Percentiles rank a stretch among this genome's conserved stretches.
Evolutionary conservation across 2,797 vertebrate genomes (phyloP).

Genomic region (Manis crassicaudata): DNA sequence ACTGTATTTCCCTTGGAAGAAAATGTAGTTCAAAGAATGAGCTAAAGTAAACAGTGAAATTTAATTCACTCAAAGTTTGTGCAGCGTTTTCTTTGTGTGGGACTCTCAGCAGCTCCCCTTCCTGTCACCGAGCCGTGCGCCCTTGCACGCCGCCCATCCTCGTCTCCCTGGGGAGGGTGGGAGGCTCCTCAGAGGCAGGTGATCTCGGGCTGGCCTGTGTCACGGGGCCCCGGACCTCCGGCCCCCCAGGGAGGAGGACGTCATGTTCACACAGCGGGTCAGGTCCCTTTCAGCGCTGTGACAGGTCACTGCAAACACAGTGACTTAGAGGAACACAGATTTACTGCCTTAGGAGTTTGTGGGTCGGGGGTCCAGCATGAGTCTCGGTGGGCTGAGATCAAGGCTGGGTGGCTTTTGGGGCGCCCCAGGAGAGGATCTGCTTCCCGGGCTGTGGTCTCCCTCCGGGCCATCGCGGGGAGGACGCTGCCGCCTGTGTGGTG

Average conservation of each 20-base stretch:
- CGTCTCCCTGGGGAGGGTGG: not conserved
- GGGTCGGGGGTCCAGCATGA: not conserved
- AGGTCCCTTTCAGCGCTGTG: slow-evolving; percentile 32
- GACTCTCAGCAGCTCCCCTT: not conserved
- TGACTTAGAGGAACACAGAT: not conserved
- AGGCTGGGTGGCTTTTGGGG: not conserved
- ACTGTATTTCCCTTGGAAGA: slow-evolving; percentile 74
- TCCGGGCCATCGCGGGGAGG: no score
- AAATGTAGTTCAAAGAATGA: slow-evolving; percentile 74
- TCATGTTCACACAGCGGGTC: not conserved
- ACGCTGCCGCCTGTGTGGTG: no score
- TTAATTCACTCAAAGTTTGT: slow-evolving; percentile 23
- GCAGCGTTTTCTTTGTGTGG: not conserved
- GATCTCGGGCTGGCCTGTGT: not conserved
- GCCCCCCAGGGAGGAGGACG: not conserved
- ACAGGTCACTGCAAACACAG: not conserved
- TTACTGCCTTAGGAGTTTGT: not conserved
- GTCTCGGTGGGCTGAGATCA: not conserved
- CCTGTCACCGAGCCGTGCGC: not conserved
- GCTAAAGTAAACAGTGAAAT: slow-evolving; percentile 72
- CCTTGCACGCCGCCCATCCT: not conserved
- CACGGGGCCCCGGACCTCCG: not conserved
- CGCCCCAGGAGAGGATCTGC: not conserved
- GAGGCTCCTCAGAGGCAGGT: not conserved
- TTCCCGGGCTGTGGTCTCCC: not conserved